Evolutionary conservation across 2,113 vertebrate genomes (phyloP).

Genomic region (Indicator indicator): DNA sequence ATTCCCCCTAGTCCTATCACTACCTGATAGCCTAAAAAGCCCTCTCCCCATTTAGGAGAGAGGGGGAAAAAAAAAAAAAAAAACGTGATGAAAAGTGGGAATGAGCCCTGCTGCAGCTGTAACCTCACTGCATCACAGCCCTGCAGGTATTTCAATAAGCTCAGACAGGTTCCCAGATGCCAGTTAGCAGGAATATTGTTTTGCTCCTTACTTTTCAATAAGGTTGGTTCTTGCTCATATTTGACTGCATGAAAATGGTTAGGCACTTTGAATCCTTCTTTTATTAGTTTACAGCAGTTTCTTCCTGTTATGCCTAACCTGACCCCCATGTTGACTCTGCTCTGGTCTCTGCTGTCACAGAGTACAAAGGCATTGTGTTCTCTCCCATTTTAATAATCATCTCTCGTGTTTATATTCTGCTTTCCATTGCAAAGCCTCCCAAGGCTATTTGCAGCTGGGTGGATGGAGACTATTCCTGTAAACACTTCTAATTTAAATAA

Average conservation of each 20-base stretch:
- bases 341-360: constrained; percentile 33
- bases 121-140: background rate
- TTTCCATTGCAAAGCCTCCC: constrained; percentile 55
- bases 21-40: no score
- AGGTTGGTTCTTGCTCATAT: background rate
- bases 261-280: constrained; percentile 42
- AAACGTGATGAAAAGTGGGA: background rate
- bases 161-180: background rate
- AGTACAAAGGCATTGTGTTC: constrained; percentile 52
- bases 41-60: background rate
- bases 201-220: background rate
- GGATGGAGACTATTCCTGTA: background rate
- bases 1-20: no score
- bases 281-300: constrained; percentile 53
- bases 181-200: background rate
- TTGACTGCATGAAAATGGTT: constrained; percentile 6
- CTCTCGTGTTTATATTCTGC: constrained; percentile 37
- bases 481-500: constrained; percentile 49
- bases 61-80: background rate
- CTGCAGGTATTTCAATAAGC: background rate
- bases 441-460: constrained; percentile 62
- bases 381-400: constrained; percentile 61
- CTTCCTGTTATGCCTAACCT: constrained; percentile 31
- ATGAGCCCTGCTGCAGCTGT: background rate
- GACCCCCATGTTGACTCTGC: background rate